A percentile compares a stretch with the other conserved stretches of the same genome.
These are phyloP conservation scores for Mormyrus proboscirostris DNA, from an alignment of 2,797 vertebrate genomes.

Conservation along the genomic window DNA sequence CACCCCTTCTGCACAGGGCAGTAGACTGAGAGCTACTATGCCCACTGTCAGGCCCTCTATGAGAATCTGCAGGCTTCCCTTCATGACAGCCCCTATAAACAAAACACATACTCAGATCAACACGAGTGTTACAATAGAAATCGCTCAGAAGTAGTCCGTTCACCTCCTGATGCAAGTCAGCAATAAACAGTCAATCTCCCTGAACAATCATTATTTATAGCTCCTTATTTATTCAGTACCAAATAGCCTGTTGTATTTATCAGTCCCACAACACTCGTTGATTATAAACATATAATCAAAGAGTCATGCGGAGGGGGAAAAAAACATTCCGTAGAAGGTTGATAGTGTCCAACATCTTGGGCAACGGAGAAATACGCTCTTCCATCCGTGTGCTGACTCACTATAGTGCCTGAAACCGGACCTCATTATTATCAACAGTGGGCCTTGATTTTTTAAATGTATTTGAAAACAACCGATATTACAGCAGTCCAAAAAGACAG, in stretches of 20 bases:
- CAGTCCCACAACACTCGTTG: background rate
- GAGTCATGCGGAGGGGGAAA: background rate
- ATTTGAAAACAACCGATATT: background rate
- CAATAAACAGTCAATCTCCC: background rate
- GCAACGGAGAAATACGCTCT: background rate
- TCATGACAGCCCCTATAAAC: conserved; percentile 46
- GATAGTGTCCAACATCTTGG: background rate
- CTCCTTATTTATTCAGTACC: background rate
- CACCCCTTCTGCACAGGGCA: conserved; percentile 50
- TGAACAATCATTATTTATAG: background rate
- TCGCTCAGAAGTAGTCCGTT: background rate
- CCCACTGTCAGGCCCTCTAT: conserved; percentile 44
- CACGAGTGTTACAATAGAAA: background rate
- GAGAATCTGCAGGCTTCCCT: conserved; percentile 39
- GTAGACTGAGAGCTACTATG: conserved; percentile 49
- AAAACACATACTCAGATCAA: conserved; percentile 20
- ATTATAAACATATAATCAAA: background rate
- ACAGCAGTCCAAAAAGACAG: background rate
- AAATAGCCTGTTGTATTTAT: background rate
- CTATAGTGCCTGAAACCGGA: background rate
- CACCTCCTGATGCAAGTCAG: background rate
- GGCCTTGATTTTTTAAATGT: background rate
- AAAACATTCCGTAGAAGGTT: background rate
- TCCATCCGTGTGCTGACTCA: background rate
- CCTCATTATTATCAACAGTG: background rate